Conservation (phyloP, 2,888 invertebrate species). For the Prosapia bicincta region DNA sequence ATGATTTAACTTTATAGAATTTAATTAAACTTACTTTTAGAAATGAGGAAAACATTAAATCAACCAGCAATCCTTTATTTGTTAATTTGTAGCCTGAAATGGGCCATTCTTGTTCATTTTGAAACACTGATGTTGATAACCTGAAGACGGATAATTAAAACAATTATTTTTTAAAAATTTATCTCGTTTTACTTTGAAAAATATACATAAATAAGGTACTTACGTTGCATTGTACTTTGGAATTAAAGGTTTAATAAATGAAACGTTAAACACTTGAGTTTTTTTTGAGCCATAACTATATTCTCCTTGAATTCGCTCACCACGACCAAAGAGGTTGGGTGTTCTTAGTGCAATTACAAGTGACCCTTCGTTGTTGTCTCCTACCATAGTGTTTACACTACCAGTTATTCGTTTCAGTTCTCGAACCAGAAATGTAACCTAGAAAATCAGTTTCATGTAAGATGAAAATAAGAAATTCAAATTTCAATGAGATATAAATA, state of each 20-base stretch:
- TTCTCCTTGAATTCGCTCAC: slow-evolving; percentile 76
- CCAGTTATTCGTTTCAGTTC: slow-evolving; percentile 82
- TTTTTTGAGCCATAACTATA: slow-evolving; percentile 82
- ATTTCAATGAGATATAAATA: too few relatives aligned
- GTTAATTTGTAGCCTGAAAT: slow-evolving; percentile 79
- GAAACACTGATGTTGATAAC: slow-evolving; percentile 67
- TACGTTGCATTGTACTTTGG: slow-evolving; percentile 65
- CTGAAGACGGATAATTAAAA: slow-evolving; percentile 47
- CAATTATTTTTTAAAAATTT: background rate
- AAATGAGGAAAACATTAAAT: slow-evolving; percentile 67
- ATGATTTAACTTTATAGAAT: too few relatives aligned
- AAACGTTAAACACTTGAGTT: slow-evolving; percentile 75
- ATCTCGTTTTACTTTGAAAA: slow-evolving; percentile 3
- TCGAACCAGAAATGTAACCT: slow-evolving; percentile 83
- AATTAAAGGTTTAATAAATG: slow-evolving; percentile 80
- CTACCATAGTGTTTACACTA: slow-evolving; percentile 81
- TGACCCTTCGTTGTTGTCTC: slow-evolving; percentile 89
- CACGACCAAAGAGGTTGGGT: slow-evolving; percentile 85
- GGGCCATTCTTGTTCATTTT: slow-evolving; percentile 71
- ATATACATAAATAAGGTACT: too few relatives aligned
- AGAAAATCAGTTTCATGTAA: slow-evolving; percentile 39
- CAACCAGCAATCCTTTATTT: slow-evolving; percentile 73
- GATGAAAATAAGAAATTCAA: background rate
- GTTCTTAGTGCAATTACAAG: slow-evolving; percentile 68
- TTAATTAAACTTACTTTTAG: slow-evolving; percentile 49